These are phyloP conservation scores for Scartelaos histophorus DNA, from an alignment of 2,113 vertebrate genomes.

Conservation along the genomic window DNA sequence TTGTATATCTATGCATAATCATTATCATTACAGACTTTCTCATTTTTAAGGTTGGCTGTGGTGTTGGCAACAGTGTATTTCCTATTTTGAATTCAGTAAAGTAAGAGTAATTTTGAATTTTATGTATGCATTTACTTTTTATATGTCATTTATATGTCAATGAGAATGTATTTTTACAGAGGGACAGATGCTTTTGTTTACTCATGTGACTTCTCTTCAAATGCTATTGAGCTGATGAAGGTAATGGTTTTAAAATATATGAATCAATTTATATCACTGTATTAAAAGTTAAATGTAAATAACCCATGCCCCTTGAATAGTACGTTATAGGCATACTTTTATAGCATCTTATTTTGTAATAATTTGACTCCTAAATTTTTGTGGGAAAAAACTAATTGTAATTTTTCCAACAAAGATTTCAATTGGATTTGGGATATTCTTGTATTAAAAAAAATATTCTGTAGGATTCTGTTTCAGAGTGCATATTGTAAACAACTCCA, in stretches of 20 bases:
- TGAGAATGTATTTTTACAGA: slow-evolving; percentile 61
- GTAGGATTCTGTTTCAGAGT: no score
- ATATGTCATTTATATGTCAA: no score
- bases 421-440: no score
- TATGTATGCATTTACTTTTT: background rate
- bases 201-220: slow-evolving; percentile 91
- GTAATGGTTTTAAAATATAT: slow-evolving; percentile 66
- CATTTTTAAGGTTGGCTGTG: slow-evolving; percentile 87
- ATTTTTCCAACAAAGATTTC: no score
- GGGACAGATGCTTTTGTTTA: slow-evolving; percentile 82
- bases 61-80: slow-evolving; percentile 91
- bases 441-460: no score
- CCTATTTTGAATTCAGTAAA: slow-evolving; percentile 84
- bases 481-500: no score
- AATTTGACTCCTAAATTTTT: no score
- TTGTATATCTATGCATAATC: background rate
- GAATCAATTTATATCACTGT: background rate
- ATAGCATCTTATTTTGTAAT: background rate
- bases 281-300: background rate
- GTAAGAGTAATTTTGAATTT: slow-evolving; percentile 65
- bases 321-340: background rate
- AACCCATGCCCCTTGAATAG: no score
- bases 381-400: no score
- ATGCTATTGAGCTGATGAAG: slow-evolving; percentile 87
- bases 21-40: background rate